Conservation (phyloP, 2,113 vertebrate genomes). For the Chunga burmeisteri region DNA sequence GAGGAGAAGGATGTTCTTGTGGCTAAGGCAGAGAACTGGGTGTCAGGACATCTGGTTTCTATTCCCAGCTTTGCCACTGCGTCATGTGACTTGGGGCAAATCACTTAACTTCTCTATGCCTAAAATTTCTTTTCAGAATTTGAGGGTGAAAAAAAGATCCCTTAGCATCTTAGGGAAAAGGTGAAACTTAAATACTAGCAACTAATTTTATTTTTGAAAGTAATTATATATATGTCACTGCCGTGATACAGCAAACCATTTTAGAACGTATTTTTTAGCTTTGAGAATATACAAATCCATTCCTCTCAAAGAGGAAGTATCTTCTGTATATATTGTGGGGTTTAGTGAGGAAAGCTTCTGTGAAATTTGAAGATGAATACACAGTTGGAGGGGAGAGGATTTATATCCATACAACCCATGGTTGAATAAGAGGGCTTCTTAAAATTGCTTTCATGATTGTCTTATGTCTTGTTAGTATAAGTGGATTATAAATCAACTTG, state of each 20-base stretch:
- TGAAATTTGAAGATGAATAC: background rate
- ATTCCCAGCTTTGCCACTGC: conserved; percentile 35
- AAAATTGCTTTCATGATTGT: background rate
- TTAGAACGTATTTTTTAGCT: background rate
- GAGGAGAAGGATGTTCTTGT: conserved; percentile 50
- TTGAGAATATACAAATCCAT: background rate
- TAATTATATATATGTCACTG: background rate
- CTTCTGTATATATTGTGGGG: background rate
- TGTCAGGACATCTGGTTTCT: conserved; percentile 67
- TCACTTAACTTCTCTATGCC: background rate
- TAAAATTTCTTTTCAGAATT: conserved; percentile 14
- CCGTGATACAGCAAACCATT: background rate
- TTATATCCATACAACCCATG: background rate
- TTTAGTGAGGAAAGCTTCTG: background rate
- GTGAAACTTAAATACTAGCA: background rate
- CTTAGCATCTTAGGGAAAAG: background rate
- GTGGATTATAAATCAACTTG: background rate
- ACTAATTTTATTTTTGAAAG: background rate
- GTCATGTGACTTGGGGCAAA: background rate
- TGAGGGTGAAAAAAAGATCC: background rate
- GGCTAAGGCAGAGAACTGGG: conserved; percentile 29
- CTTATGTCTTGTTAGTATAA: background rate
- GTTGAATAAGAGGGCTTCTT: background rate
- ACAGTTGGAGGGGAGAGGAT: background rate
- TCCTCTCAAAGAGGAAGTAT: background rate